Conservation (phyloP, 2,888 invertebrate genomes). For the Cactoblastis cactorum region DNA sequence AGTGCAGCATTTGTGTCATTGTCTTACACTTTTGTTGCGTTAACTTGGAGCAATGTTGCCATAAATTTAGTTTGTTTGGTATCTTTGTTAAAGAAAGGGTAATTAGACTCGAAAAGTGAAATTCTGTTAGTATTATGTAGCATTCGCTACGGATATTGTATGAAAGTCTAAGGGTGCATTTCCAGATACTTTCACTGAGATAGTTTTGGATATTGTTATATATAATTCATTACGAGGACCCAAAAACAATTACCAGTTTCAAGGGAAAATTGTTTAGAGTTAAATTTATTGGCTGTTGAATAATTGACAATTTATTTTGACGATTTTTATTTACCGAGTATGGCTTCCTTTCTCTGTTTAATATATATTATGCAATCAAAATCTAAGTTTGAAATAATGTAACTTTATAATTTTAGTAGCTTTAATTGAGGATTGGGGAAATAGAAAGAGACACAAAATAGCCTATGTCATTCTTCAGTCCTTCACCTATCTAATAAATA, state of each 20-base stretch:
- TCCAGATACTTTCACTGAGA: conserved; percentile 61
- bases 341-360: no score
- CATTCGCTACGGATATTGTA: conserved; percentile 58
- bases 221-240: background rate
- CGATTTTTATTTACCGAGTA: no score
- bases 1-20: conserved; percentile 43
- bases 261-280: no score
- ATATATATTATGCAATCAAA: no score
- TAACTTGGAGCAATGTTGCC: conserved; percentile 51
- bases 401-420: no score
- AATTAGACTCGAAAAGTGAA: conserved; percentile 77
- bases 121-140: conserved; percentile 43
- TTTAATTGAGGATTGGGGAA: no score
- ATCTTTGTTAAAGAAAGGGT: conserved; percentile 50
- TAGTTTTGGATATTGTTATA: conserved; percentile 20
- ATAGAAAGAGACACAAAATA: no score
- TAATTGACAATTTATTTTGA: no score
- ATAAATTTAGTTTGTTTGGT: conserved; percentile 57
- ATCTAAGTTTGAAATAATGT: no score
- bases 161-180: conserved; percentile 38
- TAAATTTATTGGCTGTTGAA: no score
- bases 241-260: background rate
- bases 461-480: no score
- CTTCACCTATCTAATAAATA: no score
- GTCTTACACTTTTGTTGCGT: conserved; percentile 43